phyloP scores from a whole-genome alignment of 2,888 invertebrate species.

The Sceliomorpha sp. region DNA sequence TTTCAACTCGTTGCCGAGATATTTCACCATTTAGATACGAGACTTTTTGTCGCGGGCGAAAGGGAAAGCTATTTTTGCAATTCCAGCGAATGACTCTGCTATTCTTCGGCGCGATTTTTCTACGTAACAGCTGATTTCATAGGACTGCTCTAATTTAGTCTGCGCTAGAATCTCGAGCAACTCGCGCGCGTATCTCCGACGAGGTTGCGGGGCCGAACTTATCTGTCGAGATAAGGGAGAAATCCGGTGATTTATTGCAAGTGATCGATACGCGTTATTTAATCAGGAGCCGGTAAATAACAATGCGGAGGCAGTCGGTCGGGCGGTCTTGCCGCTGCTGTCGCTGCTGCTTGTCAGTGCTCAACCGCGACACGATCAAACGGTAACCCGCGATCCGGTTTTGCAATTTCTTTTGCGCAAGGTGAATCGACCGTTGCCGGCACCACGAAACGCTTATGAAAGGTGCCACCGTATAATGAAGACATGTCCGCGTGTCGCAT shows the following conservation, averaged over 20 bases:
- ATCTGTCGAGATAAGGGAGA: slow-evolving; percentile 26
- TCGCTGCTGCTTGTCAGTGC: slow-evolving; percentile 19
- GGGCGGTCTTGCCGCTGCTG: background rate
- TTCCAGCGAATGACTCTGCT: too few relatives aligned
- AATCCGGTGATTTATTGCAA: slow-evolving; percentile 35
- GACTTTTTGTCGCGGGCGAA: too few relatives aligned
- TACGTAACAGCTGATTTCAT: too few relatives aligned
- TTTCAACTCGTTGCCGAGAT: too few relatives aligned
- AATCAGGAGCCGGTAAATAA: slow-evolving; percentile 31
- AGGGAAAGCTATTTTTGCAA: too few relatives aligned
- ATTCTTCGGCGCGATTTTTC: too few relatives aligned
- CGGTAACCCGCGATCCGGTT: slow-evolving; percentile 51
- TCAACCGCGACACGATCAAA: slow-evolving; percentile 32
- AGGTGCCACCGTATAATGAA: slow-evolving; percentile 51
- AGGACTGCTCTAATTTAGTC: too few relatives aligned
- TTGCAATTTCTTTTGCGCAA: slow-evolving; percentile 38
- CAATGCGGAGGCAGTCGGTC: slow-evolving; percentile 23
- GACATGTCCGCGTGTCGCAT: too few relatives aligned
- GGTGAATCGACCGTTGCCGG: slow-evolving; percentile 30
- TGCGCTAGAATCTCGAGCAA: too few relatives aligned
- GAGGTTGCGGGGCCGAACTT: slow-evolving; percentile 6
- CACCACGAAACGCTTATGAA: slow-evolving; percentile 37
- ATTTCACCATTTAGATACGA: too few relatives aligned
- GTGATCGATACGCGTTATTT: slow-evolving; percentile 26
- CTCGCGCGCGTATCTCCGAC: too few relatives aligned